phyloP scores from a whole-genome alignment of 2,888 invertebrate genomes.

The Ptilodon capucinus region DNA sequence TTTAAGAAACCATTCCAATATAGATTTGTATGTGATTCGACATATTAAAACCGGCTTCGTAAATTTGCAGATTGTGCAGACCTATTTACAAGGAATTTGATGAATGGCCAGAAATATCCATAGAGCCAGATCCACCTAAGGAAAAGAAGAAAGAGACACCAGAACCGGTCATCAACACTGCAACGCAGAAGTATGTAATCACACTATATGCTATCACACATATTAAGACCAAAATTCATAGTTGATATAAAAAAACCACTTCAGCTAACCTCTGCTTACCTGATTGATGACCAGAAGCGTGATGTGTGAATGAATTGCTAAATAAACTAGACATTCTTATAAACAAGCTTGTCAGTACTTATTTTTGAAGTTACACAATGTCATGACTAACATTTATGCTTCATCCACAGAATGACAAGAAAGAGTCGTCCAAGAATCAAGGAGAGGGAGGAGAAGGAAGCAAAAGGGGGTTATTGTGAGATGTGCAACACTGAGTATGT shows the following conservation, averaged over 20 bases:
- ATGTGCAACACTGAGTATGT: constrained; percentile 90
- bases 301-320: too few relatives aligned
- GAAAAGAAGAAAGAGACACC: constrained; percentile 61
- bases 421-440: constrained; percentile 74
- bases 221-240: too few relatives aligned
- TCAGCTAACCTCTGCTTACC: too few relatives aligned
- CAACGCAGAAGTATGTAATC: constrained; percentile 49
- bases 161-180: constrained; percentile 41
- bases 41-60: constrained; percentile 6
- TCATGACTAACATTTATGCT: neutral
- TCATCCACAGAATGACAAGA: constrained; percentile 79
- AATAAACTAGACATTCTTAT: neutral
- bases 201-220: too few relatives aligned
- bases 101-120: constrained; percentile 83
- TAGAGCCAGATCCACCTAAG: constrained; percentile 68
- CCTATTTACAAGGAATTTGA: constrained; percentile 85
- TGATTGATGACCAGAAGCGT: too few relatives aligned
- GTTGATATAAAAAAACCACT: too few relatives aligned
- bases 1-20: constrained; percentile 28
- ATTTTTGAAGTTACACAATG: too few relatives aligned
- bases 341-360: too few relatives aligned
- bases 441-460: constrained; percentile 68
- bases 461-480: constrained; percentile 88
- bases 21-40: neutral
- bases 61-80: constrained; percentile 75